Conservation (phyloP, 1,140 invertebrate species). For the Lordiphosa mommai region DNA sequence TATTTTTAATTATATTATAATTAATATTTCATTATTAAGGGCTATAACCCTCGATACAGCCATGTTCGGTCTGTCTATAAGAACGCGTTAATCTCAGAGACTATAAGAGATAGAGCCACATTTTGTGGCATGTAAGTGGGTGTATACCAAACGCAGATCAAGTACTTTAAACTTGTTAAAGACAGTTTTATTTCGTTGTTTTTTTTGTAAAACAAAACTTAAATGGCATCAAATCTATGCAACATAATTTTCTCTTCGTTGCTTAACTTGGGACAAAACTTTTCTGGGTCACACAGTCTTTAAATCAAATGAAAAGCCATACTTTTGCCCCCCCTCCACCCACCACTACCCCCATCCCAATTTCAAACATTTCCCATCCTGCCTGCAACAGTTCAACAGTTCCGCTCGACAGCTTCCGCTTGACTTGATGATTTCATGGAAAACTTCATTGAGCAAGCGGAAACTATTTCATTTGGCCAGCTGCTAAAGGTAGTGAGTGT, state of each 20-base stretch:
- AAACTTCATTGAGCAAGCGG: conserved; percentile 76
- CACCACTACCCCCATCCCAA: neutral
- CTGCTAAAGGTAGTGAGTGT: conserved; percentile 27
- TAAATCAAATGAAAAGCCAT: conserved; percentile 9
- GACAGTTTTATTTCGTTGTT: too few relatives aligned
- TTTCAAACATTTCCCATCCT: conserved; percentile 13
- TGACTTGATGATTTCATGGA: conserved; percentile 75
- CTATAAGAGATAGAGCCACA: too few relatives aligned
- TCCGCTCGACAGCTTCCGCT: conserved; percentile 74
- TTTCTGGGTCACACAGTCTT: conserved; percentile 14
- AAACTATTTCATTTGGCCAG: conserved; percentile 71
- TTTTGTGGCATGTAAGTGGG: too few relatives aligned
- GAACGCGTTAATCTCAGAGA: too few relatives aligned
- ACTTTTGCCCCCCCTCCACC: neutral
- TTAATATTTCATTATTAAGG: too few relatives aligned
- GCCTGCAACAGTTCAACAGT: conserved; percentile 61
- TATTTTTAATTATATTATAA: too few relatives aligned
- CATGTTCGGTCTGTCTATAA: too few relatives aligned
- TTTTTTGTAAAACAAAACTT: too few relatives aligned
- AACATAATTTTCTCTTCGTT: neutral
- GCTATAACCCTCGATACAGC: too few relatives aligned
- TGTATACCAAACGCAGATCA: too few relatives aligned
- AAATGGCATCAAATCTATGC: too few relatives aligned
- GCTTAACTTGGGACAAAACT: neutral
- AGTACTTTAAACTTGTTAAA: too few relatives aligned